These are phyloP conservation scores for Parthenolecanium corni DNA, from an alignment of 2,888 invertebrate genomes.

Conservation along the genomic window DNA sequence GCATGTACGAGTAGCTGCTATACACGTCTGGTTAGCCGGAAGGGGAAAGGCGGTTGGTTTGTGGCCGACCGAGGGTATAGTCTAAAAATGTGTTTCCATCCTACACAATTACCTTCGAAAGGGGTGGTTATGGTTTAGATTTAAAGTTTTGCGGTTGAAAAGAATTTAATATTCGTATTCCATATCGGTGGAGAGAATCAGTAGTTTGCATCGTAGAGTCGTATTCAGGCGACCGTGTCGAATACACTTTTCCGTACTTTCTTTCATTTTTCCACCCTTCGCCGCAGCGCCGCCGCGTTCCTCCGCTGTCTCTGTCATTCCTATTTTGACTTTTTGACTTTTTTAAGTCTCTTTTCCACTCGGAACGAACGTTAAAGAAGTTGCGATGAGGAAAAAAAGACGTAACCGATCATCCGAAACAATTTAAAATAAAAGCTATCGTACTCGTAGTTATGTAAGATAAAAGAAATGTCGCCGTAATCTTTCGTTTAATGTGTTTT, in stretches of 20 bases:
- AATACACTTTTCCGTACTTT: constrained; percentile 26
- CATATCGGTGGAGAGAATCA: constrained; percentile 24
- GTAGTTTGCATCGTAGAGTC: constrained; percentile 7
- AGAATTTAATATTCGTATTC: constrained; percentile 24
- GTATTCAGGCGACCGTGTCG: constrained; percentile 26
- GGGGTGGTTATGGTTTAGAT: constrained; percentile 1
- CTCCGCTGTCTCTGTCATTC: background rate
- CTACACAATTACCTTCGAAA: constrained; percentile 5
- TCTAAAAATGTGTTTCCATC: constrained; percentile 1
- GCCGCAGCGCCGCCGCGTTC: too few species aligned
- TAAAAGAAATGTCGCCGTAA: constrained; percentile 27
- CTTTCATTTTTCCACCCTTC: background rate
- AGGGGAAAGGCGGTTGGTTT: too few species aligned
- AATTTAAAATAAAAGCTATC: constrained; percentile 23
- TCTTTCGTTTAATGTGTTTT: constrained; percentile 21
- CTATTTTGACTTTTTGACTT: too few species aligned
- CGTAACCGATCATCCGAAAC: constrained; percentile 27
- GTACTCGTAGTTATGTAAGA: too few species aligned
- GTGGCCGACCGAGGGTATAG: too few species aligned
- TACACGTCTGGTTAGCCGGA: too few species aligned
- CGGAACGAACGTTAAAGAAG: background rate
- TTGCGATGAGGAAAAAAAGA: background rate
- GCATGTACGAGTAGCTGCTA: too few species aligned
- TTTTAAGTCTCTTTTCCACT: too few species aligned
- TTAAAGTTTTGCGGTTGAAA: constrained; percentile 22